phyloP scores from a whole-genome alignment of 2,797 vertebrate species.

The Adrianichthys oophorus region DNA sequence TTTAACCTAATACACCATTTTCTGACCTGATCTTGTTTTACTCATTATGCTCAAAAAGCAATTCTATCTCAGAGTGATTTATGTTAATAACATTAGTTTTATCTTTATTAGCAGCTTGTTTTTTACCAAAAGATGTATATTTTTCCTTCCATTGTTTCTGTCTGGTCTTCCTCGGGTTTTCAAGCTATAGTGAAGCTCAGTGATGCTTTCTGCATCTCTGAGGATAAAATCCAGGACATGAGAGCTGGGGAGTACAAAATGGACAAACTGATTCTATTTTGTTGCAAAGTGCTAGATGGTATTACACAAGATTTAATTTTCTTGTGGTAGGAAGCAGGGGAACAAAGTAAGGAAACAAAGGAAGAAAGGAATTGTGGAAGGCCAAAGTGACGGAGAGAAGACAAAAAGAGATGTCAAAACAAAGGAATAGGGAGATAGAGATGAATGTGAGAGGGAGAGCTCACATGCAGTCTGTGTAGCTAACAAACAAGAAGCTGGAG shows the following conservation, averaged over 20 bases:
- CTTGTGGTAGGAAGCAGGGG: conserved; percentile 15
- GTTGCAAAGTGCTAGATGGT: conserved; percentile 44
- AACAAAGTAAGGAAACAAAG: conserved; percentile 6
- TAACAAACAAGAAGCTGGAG: conserved; percentile 37
- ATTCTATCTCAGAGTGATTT: conserved; percentile 34
- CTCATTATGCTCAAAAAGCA: conserved; percentile 63
- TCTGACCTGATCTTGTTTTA: conserved; percentile 26
- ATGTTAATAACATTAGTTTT: conserved; percentile 24
- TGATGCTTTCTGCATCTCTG: conserved; percentile 48
- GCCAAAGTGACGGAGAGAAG: conserved; percentile 19
- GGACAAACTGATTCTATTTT: conserved; percentile 63
- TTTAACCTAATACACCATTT: conserved; percentile 1
- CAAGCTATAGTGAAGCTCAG: conserved; percentile 72
- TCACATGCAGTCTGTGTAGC: conserved; percentile 20
- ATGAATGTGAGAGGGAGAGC: conserved; percentile 26
- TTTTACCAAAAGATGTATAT: conserved; percentile 73
- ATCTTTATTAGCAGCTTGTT: conserved; percentile 48
- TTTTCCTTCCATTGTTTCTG: conserved; percentile 65
- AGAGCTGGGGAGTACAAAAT: conserved; percentile 24
- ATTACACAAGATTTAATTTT: conserved; percentile 38
- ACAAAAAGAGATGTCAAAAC: conserved; percentile 19
- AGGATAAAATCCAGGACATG: too few relatives aligned
- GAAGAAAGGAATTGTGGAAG: conserved; percentile 11
- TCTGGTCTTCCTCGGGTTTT: conserved; percentile 63
- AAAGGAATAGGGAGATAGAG: conserved; percentile 21